These are phyloP conservation scores for Lota lota DNA, from an alignment of 2,113 vertebrate species.

Conservation along the genomic window DNA sequence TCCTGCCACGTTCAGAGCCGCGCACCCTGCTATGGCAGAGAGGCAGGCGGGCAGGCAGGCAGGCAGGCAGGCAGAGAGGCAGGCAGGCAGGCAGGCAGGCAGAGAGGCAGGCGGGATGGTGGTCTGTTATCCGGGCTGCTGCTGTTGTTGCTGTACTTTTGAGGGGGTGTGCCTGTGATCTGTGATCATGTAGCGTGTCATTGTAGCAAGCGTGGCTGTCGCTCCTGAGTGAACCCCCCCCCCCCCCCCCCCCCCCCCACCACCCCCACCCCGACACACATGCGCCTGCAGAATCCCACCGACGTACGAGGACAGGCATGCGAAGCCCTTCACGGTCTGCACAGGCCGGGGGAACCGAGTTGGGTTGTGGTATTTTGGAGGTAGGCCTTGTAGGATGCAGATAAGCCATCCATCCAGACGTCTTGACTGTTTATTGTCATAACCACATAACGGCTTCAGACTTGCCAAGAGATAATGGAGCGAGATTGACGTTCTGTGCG, in stretches of 20 bases:
- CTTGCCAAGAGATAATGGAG: constrained; percentile 68
- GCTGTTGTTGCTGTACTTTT: constrained; percentile 61
- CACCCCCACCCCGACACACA: neutral
- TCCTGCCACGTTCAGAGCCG: constrained; percentile 51
- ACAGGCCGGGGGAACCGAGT: constrained; percentile 36
- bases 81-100: constrained; percentile 45
- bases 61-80: constrained; percentile 56
- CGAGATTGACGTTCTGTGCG: constrained; percentile 58
- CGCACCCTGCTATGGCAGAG: constrained; percentile 48
- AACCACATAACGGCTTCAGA: constrained; percentile 70
- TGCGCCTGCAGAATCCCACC: neutral
- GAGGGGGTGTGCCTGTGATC: constrained; percentile 71
- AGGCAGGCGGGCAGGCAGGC: constrained; percentile 49
- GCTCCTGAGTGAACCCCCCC: constrained; percentile 63
- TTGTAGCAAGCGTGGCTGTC: constrained; percentile 63
- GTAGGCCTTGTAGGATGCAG: constrained; percentile 63
- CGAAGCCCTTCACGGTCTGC: constrained; percentile 46
- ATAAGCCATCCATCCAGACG: constrained; percentile 68
- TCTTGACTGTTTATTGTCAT: constrained; percentile 68
- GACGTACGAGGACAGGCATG: constrained; percentile 30
- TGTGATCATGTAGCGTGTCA: constrained; percentile 66
- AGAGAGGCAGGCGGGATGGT: constrained; percentile 24
- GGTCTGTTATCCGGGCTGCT: constrained; percentile 61
- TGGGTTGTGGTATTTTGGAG: constrained; percentile 36
- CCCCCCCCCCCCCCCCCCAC: constrained; percentile 5